Evolutionary conservation across 92 coral and sea anemone genomes (phyloP), one percentile per base, ranked within the genome.

Genomic region (Chrysogorgia sp.): DNA sequence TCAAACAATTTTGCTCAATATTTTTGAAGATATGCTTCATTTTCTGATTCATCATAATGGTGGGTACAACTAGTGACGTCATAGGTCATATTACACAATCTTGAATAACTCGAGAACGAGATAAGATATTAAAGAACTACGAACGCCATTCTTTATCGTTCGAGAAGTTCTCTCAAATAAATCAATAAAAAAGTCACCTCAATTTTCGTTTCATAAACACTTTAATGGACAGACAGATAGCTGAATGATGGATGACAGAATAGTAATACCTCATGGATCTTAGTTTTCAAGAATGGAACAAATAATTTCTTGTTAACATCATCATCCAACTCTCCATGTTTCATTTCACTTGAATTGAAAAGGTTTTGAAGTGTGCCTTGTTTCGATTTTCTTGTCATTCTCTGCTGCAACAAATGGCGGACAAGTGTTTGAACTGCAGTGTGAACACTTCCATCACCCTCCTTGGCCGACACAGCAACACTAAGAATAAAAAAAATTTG

Each of bases 391-490:
- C 71, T 75, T 67, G 86, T 88, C 88, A 76, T 66, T 20, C 78
- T 82, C 81, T 89, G 89, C 71, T 92, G 94, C 17, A 94, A 77
- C 66, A 94, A 77, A 66, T 94, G 98, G 67, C 98, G 71, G 41
- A 94, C 81, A 31, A 94, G 92, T 20, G 92, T 84, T 68, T 94
- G 98, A n/a, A 94, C 83, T 63, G 98, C 98, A 8, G 97, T 96
- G 81, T 94, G 98, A 13, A 94, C 94, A 34, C 98, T 94, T 14
- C 92, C 93, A 34, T 94, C 98, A 62, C 97, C 90, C 74, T 91
- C 98, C 66, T 94, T 94, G 34, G 98, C 98, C 19, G 98, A 94
- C 32, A 94, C 98, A 34, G 94, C 85, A 10, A 94, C 98, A 87
- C 98, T 94, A 66, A 43, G 15, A 22, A 4, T 20, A 24, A 37